phyloP scores from a whole-genome alignment of 2,888 invertebrate species.

The Orchesellides sinensis region DNA sequence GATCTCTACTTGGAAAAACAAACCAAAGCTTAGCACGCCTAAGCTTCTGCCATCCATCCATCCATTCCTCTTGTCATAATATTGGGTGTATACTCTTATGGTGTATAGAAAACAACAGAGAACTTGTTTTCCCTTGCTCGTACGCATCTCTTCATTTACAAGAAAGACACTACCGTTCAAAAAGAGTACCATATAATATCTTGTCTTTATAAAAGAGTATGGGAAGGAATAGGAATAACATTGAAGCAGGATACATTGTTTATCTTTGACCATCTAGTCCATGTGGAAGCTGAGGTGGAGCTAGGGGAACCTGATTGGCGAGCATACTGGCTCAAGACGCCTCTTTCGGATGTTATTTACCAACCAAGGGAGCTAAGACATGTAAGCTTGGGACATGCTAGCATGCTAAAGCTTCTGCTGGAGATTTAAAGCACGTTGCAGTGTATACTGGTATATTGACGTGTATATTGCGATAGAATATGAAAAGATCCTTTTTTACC shows the following conservation, averaged over 20 bases:
- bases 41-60: slow-evolving; percentile 49
- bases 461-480: too few relatives aligned
- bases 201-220: not conserved
- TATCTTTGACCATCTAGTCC: slow-evolving; percentile 32
- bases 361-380: slow-evolving; percentile 34
- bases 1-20: slow-evolving; percentile 66
- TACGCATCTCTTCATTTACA: slow-evolving; percentile 49
- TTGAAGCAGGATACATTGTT: not conserved
- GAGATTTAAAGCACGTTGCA: not conserved
- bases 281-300: slow-evolving; percentile 45
- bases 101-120: slow-evolving; percentile 25
- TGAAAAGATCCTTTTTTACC: not conserved
- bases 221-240: not conserved
- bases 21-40: slow-evolving; percentile 64
- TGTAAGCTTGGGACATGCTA: slow-evolving; percentile 10
- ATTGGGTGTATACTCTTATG: too few relatives aligned
- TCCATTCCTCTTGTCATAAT: slow-evolving; percentile 50
- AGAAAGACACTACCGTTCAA: not conserved
- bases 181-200: not conserved
- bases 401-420: slow-evolving; percentile 11
- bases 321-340: slow-evolving; percentile 21
- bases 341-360: slow-evolving; percentile 44
- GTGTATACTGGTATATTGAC: too few relatives aligned
- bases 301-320: slow-evolving; percentile 26
- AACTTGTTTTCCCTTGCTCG: slow-evolving; percentile 37